Percentiles rank a stretch among this genome's conserved stretches.
Evolutionary conservation across 2,797 vertebrate genomes (phyloP).

Genomic region (Okamejei kenojei): DNA sequence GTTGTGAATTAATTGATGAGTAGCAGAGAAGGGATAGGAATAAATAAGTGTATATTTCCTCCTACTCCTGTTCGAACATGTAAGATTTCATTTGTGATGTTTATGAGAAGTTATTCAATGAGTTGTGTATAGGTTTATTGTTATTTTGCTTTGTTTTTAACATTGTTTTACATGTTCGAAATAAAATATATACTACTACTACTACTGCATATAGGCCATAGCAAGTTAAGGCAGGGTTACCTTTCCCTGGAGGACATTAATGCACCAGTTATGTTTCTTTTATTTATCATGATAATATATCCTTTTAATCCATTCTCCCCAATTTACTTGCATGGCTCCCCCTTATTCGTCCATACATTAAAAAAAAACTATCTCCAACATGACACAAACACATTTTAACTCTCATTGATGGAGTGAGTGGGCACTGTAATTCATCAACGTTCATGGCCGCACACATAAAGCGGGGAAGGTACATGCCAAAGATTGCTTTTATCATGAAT

Average conservation of each 20-base stretch:
- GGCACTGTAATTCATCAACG: conserved; percentile 6
- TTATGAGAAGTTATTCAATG: too few species aligned
- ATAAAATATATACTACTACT: too few species aligned
- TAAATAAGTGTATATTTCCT: too few species aligned
- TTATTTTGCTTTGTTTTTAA: too few species aligned
- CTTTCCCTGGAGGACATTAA: background rate
- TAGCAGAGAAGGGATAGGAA: too few species aligned
- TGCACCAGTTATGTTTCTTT: background rate
- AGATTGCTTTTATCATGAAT: background rate
- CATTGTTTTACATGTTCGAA: too few species aligned
- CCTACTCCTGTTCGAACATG: too few species aligned
- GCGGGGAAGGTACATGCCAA: background rate
- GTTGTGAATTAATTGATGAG: too few species aligned
- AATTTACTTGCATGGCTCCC: background rate
- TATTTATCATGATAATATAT: background rate
- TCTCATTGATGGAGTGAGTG: background rate
- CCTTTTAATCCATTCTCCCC: background rate
- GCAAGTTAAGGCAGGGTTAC: background rate
- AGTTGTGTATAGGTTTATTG: too few species aligned
- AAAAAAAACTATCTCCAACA: background rate
- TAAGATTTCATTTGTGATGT: too few species aligned
- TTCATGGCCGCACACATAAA: background rate
- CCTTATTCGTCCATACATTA: background rate
- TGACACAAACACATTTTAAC: background rate
- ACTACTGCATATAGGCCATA: too few species aligned